phyloP scores from a whole-genome alignment of 2,888 invertebrate species.

The Dimorphilus gyrociliatus region DNA sequence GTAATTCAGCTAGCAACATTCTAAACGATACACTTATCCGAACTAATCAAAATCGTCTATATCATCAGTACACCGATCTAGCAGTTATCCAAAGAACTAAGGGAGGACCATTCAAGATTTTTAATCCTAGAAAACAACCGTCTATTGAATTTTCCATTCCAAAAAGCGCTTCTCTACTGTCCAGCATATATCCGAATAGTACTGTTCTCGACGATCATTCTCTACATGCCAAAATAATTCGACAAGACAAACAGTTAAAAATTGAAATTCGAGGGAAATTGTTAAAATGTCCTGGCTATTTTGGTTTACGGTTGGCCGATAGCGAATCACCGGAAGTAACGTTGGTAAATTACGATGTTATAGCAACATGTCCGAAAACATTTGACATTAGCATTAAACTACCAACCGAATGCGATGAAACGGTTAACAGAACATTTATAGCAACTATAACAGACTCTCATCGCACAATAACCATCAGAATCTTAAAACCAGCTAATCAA shows the following conservation, averaged over 20 bases:
- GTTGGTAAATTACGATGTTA: slow-evolving; percentile 22
- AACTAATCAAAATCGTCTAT: too few species aligned
- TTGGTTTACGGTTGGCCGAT: slow-evolving; percentile 21
- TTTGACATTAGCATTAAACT: slow-evolving; percentile 21
- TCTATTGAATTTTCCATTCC: slow-evolving; percentile 16
- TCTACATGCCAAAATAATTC: slow-evolving; percentile 20
- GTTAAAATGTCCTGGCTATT: slow-evolving; percentile 12
- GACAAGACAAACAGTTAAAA: slow-evolving; percentile 8
- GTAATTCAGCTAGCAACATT: too few species aligned
- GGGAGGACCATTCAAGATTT: background rate
- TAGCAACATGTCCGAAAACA: slow-evolving; percentile 18
- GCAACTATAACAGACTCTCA: slow-evolving; percentile 10
- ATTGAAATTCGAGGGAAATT: slow-evolving; percentile 10
- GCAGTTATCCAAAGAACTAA: too few species aligned
- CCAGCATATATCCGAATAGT: slow-evolving; percentile 18
- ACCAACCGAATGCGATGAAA: slow-evolving; percentile 17
- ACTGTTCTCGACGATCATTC: slow-evolving; percentile 15
- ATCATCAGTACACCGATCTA: too few species aligned
- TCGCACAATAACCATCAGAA: slow-evolving; percentile 12
- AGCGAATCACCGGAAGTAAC: slow-evolving; percentile 16
- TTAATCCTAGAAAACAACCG: slow-evolving; percentile 13
- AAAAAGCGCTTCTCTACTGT: slow-evolving; percentile 17
- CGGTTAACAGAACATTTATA: slow-evolving; percentile 9
- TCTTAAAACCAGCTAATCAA: slow-evolving; percentile 12
- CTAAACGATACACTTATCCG: too few species aligned